Conservation (phyloP, 1,140 invertebrate genomes). For the Sminthurides bifidus region DNA sequence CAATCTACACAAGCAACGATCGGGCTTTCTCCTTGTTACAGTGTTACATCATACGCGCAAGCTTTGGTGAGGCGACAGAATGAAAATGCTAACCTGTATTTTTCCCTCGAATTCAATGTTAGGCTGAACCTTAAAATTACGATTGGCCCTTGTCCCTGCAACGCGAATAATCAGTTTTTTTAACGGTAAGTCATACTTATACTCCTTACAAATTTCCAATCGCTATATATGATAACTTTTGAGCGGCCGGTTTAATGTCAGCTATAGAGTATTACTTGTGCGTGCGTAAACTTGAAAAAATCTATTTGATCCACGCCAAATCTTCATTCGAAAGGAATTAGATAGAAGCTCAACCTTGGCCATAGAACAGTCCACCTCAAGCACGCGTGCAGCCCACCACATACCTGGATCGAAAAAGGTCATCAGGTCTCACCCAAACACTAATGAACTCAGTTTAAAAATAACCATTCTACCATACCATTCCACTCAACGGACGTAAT, state of each 20-base stretch:
- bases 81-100: too few relatives aligned
- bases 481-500: conserved; percentile 73
- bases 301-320: conserved; percentile 79
- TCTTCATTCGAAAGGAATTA: conserved; percentile 69
- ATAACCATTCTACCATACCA: conserved; percentile 38
- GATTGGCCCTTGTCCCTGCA: too few relatives aligned
- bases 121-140: too few relatives aligned
- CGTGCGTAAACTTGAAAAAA: conserved; percentile 62
- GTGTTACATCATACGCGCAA: neutral
- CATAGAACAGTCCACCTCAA: conserved; percentile 74
- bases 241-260: neutral
- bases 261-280: neutral
- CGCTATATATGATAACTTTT: too few relatives aligned
- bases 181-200: too few relatives aligned
- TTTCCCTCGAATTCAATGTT: too few relatives aligned
- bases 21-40: neutral
- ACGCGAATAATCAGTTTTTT: too few relatives aligned
- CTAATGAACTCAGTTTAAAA: neutral
- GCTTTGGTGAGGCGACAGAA: too few relatives aligned
- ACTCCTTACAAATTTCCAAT: too few relatives aligned
- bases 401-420: conserved; percentile 29
- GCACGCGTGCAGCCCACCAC: conserved; percentile 67
- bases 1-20: neutral
- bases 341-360: conserved; percentile 72
- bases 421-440: too few relatives aligned